phyloP scores from a whole-genome alignment of 2,113 vertebrate genomes.

The Motacilla tschutschensis region DNA sequence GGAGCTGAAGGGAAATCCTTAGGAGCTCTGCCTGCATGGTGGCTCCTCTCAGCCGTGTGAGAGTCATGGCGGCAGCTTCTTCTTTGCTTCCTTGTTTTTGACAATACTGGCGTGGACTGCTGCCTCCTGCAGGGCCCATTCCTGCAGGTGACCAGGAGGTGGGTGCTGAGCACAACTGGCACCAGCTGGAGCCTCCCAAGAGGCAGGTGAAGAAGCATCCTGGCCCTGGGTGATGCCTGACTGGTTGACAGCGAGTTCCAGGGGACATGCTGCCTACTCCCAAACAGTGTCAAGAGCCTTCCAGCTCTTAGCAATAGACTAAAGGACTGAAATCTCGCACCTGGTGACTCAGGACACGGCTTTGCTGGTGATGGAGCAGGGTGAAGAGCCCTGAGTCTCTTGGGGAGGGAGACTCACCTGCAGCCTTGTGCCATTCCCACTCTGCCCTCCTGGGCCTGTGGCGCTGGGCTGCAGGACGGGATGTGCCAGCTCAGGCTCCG shows the following conservation, averaged over 20 bases:
- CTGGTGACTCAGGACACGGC: neutral
- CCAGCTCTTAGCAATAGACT: neutral
- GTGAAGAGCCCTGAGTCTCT: neutral
- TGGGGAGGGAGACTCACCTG: rapidly evolving
- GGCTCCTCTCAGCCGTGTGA: neutral
- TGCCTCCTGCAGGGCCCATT: neutral
- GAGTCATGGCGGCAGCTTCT: neutral
- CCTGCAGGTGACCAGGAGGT: rapidly evolving
- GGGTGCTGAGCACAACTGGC: neutral
- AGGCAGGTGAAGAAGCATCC: neutral
- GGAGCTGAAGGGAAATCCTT: neutral
- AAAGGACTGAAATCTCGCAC: neutral
- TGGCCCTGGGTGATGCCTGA: neutral
- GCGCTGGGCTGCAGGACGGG: rapidly evolving
- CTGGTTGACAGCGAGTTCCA: rapidly evolving
- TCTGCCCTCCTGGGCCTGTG: rapidly evolving
- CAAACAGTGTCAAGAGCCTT: neutral
- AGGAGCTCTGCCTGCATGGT: neutral
- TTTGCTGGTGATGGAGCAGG: rapidly evolving
- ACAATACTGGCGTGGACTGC: neutral
- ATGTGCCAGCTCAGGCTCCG: neutral
- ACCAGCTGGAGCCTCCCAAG: neutral
- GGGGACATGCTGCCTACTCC: neutral
- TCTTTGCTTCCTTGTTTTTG: neutral
- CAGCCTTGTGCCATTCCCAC: rapidly evolving